These are phyloP conservation scores for Pangasius mekongensis DNA, from an alignment of 2,797 vertebrate genomes.

Conservation along the genomic window DNA sequence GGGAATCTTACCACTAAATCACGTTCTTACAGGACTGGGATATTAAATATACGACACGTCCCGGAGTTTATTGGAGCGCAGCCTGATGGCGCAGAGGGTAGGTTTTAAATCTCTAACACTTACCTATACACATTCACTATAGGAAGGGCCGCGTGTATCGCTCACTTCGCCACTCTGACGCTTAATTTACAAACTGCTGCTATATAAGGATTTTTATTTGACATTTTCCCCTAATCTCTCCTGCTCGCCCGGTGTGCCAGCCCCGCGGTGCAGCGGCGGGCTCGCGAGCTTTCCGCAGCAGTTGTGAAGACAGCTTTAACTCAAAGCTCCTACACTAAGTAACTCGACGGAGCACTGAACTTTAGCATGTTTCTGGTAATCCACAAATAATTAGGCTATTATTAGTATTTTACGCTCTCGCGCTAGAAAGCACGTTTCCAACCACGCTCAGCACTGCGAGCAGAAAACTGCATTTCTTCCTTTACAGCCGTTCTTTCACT, in stretches of 20 bases:
- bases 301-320: constrained; percentile 27
- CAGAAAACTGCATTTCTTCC: constrained; percentile 12
- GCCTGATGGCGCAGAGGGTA: constrained; percentile 99
- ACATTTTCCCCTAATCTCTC: constrained; percentile 69
- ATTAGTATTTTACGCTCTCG: constrained; percentile 30
- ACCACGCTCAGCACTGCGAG: neutral
- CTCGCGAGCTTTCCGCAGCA: constrained; percentile 68
- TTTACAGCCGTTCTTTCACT: constrained; percentile 16
- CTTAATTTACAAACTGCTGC: constrained; percentile 79
- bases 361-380: constrained; percentile 96
- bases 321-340: constrained; percentile 50
- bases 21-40: constrained; percentile 97
- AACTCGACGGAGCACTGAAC: constrained; percentile 76
- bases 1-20: constrained; percentile 85
- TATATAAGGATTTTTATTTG: constrained; percentile 72
- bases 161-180: constrained; percentile 81
- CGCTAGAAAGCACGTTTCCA: constrained; percentile 8
- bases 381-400: constrained; percentile 60
- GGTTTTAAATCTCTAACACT: constrained; percentile 94
- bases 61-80: constrained; percentile 99
- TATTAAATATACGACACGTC: constrained; percentile 97
- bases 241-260: constrained; percentile 72
- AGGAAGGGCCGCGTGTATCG: constrained; percentile 82
- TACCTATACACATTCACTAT: constrained; percentile 89
- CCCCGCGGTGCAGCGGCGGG: constrained; percentile 66